Evolutionary conservation across 2,113 vertebrate genomes (phyloP).

Genomic region (Cyphomyrus plagiostoma): DNA sequence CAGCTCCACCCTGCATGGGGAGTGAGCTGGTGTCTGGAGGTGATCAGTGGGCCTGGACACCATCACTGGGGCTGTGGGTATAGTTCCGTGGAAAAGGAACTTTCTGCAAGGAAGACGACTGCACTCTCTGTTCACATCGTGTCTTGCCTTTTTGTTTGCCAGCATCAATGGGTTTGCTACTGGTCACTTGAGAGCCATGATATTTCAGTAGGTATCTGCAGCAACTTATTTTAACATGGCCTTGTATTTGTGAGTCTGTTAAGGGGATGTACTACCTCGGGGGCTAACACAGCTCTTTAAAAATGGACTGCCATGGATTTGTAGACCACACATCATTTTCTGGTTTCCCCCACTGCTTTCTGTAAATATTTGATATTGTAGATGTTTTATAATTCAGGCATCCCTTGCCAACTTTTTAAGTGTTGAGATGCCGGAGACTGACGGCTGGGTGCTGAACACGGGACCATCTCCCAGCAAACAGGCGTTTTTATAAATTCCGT

Average conservation of each 20-base stretch:
- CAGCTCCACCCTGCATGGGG: conserved; percentile 75
- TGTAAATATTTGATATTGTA: conserved; percentile 2
- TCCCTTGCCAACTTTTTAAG: not conserved
- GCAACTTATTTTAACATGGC: not conserved
- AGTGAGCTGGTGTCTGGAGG: conserved; percentile 43
- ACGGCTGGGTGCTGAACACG: not conserved
- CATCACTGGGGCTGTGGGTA: not conserved
- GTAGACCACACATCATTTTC: not conserved
- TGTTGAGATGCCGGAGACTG: not conserved
- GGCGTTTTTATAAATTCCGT: not conserved
- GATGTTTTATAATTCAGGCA: not conserved
- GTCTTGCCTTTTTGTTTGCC: not conserved
- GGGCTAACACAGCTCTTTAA: not conserved
- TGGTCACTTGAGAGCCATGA: not conserved
- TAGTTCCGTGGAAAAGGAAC: not conserved
- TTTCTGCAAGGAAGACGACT: not conserved
- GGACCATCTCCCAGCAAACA: not conserved
- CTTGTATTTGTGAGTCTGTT: not conserved
- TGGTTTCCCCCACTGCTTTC: not conserved
- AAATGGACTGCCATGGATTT: not conserved
- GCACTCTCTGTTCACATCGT: not conserved
- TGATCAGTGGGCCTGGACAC: not conserved
- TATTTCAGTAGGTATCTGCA: not conserved
- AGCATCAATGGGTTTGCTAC: not conserved
- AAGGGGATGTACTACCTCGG: not conserved